Evolutionary conservation across 2,113 vertebrate genomes (phyloP).

Genomic region (Lontra canadensis): DNA sequence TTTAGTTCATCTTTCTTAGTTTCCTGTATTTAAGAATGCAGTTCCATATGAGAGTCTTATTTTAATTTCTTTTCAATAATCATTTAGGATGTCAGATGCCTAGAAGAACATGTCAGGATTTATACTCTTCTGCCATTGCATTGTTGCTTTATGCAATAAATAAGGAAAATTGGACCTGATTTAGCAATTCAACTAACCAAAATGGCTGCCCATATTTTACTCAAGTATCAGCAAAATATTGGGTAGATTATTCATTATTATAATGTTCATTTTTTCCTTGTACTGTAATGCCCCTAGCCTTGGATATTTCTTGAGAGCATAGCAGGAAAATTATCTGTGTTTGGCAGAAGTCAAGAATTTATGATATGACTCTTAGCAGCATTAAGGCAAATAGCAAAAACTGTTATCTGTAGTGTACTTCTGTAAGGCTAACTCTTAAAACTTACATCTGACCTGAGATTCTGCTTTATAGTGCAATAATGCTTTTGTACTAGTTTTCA

Average conservation of each 20-base stretch:
- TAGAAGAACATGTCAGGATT: slow-evolving; percentile 27
- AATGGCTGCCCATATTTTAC: slow-evolving; percentile 77
- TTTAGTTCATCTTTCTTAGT: neutral
- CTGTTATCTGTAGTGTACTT: slow-evolving; percentile 67
- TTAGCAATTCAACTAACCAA: slow-evolving; percentile 64
- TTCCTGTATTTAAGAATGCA: neutral
- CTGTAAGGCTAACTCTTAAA: slow-evolving; percentile 59
- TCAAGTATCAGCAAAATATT: slow-evolving; percentile 69
- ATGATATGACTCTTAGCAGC: slow-evolving; percentile 77
- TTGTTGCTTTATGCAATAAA: slow-evolving; percentile 64
- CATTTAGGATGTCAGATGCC: slow-evolving; percentile 37
- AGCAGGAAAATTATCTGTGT: slow-evolving; percentile 71
- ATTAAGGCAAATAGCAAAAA: slow-evolving; percentile 70
- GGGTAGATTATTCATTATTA: slow-evolving; percentile 77
- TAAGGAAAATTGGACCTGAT: slow-evolving; percentile 72
- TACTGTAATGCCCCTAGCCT: slow-evolving; percentile 74
- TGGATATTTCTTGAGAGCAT: slow-evolving; percentile 79
- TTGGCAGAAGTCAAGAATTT: slow-evolving; percentile 83
- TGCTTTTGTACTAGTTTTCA: slow-evolving; percentile 18
- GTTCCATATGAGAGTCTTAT: neutral
- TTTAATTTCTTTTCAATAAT: slow-evolving; percentile 35
- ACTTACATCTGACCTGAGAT: slow-evolving; percentile 62
- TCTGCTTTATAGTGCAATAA: neutral
- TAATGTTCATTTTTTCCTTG: slow-evolving; percentile 73
- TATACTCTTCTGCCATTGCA: slow-evolving; percentile 26